Base-by-base conservation (phyloP, 1,140 invertebrate species). In the Drosophila ficusphila region DNA sequence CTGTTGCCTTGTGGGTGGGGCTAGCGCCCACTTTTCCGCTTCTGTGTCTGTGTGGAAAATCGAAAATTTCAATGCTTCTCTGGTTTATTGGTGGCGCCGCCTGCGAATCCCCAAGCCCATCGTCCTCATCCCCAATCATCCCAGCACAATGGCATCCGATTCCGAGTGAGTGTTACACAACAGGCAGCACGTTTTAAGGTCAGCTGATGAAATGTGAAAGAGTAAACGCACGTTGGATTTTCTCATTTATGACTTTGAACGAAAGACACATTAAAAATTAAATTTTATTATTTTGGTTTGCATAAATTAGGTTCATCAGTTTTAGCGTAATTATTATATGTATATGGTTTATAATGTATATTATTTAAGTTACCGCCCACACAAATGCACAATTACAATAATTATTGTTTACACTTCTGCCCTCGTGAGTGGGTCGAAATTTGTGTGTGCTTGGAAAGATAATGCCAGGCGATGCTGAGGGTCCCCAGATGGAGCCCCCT, bases 191-290 rank as follows among this genome's bases (percentile, higher is more conserved):
- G 39, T 61, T 64, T 79, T 58, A 77, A 88, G 81, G 81, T 76
- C 76, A 69, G 58, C 38, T 27, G 56, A 72, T 46, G n/a, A 88
- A 86, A 88, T 86, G 77, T 61, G 39, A 86, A 77, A 70, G 57
- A 53, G 27, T 56, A 54, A 68, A 54, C 25, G 53, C 34, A 41
- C 33, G 51, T 11, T 74, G 19, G 16, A 3, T 76, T 76, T 73
- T 73, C 62, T 68, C 56, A 60, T 81, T 88, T 88, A 76, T 88
- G 82, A 88, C 83, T 88, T 90, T 90, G 88, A 90, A 90, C 88
- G 88, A 90, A 90, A 90, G 88, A 90, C 88, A 90, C 88, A 90
- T 90, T 90, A 78, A 90, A 90, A 90, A 90, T 90, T 82, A 90
- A 79, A 90, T 72, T 81, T 90, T 83, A 79, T 90, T 79, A 77